Evolutionary conservation across 2,113 vertebrate species (phyloP).

Genomic region (Cottus gobio): DNA sequence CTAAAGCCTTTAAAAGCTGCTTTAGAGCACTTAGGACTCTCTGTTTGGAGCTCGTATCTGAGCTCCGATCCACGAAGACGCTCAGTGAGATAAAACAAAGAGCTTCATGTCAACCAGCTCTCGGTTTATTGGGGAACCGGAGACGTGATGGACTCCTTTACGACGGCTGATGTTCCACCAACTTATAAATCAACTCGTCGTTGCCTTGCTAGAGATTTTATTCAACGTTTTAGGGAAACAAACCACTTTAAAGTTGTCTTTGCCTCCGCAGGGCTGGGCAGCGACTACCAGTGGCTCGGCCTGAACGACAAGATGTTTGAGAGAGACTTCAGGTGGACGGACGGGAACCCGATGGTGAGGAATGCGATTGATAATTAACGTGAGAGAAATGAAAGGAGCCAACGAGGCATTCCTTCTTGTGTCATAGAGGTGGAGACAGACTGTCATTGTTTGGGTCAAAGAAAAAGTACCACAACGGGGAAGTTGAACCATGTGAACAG

Average conservation of each 20-base stretch:
- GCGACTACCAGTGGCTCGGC: conserved; percentile 98
- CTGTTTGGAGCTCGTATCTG: neutral
- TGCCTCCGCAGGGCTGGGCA: conserved; percentile 87
- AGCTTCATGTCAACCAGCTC: neutral
- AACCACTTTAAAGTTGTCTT: neutral
- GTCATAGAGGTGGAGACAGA: too few species aligned
- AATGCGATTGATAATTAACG: too few species aligned
- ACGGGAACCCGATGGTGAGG: conserved; percentile 89
- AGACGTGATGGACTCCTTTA: conserved; percentile 1
- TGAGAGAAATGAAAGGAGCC: too few species aligned
- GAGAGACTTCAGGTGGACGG: conserved; percentile 96
- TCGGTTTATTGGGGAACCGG: neutral
- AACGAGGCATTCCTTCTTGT: too few species aligned
- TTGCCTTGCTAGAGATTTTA: neutral
- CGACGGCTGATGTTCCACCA: neutral
- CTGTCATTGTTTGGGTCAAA: too few species aligned
- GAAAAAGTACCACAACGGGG: too few species aligned
- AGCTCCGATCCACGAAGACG: neutral
- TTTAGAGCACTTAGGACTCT: neutral
- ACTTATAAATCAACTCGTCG: too few species aligned
- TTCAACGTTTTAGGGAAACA: neutral
- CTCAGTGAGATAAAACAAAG: neutral
- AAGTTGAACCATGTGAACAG: too few species aligned
- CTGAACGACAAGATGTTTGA: conserved; percentile 99
- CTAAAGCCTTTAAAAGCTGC: neutral